Evolutionary conservation across 2,113 vertebrate genomes (phyloP).

Genomic region (Corythornis vintsioides): DNA sequence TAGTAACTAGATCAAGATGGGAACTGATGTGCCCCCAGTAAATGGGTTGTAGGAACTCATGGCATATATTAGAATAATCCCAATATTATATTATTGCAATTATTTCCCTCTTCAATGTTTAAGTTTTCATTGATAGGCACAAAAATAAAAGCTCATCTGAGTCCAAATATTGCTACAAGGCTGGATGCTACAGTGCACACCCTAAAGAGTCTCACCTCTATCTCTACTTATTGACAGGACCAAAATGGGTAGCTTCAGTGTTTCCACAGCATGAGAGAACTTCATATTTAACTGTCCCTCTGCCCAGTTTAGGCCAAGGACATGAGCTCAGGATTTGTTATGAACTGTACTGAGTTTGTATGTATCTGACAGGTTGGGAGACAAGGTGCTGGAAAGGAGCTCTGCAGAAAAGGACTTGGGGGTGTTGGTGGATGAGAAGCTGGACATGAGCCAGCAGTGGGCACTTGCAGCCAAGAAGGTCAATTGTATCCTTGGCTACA

Average conservation of each 20-base stretch:
- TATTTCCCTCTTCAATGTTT: not conserved
- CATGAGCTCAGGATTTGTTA: not conserved
- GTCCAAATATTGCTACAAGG: not conserved
- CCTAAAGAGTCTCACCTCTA: not conserved
- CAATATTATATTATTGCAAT: not conserved
- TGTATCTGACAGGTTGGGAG: not conserved
- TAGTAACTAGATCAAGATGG: not conserved
- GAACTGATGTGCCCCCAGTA: not conserved
- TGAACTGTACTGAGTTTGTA: not conserved
- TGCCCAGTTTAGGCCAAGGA: not conserved
- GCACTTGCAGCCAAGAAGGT: no score
- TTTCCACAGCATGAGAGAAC: not conserved
- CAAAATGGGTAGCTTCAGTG: not conserved
- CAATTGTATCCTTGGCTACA: no score
- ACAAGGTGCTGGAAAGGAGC: no score
- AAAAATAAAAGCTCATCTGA: not conserved
- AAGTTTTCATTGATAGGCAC: not conserved
- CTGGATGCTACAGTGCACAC: not conserved
- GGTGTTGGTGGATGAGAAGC: no score
- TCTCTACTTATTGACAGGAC: accelerated
- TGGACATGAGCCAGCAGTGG: no score
- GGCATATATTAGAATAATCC: not conserved
- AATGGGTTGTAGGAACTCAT: not conserved
- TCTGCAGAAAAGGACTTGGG: no score
- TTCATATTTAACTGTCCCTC: not conserved